A percentile compares a stretch with the other conserved stretches of the same genome.
phyloP scores from a whole-genome alignment of 2,113 vertebrate species.

The Epinephelus lanceolatus region DNA sequence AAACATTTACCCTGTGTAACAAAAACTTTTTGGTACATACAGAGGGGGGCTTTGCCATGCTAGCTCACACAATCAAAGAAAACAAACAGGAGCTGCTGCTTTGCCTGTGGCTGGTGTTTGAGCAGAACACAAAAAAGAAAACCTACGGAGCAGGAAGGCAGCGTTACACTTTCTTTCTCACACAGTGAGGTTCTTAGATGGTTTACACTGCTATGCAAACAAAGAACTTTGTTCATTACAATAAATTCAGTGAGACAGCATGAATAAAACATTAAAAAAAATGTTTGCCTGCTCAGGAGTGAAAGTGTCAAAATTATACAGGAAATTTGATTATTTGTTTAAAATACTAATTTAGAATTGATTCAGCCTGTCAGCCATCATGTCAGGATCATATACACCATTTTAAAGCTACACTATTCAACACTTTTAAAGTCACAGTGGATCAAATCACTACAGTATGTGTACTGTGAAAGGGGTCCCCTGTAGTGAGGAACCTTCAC shows the following conservation, averaged over 20 bases:
- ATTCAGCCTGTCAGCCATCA: neutral
- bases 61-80: constrained; percentile 69
- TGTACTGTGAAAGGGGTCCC: neutral
- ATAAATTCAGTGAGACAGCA: constrained; percentile 1
- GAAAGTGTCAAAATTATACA: neutral
- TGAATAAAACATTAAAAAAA: neutral
- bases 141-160: constrained; percentile 37
- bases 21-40: constrained; percentile 30
- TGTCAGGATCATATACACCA: neutral
- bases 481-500: neutral
- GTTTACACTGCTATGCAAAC: constrained; percentile 24
- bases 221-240: constrained; percentile 33
- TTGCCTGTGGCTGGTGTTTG: constrained; percentile 70
- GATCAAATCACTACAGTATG: neutral
- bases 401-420: neutral
- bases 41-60: constrained; percentile 47
- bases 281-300: neutral
- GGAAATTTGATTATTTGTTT: neutral
- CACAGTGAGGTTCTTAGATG: constrained; percentile 41
- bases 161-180: constrained; percentile 36
- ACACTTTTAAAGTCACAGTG: neutral
- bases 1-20: constrained; percentile 41
- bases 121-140: constrained; percentile 52
- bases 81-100: constrained; percentile 67
- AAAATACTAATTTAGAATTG: neutral